phyloP scores from a whole-genome alignment of 2,113 vertebrate species.

The Epinephelus moara region DNA sequence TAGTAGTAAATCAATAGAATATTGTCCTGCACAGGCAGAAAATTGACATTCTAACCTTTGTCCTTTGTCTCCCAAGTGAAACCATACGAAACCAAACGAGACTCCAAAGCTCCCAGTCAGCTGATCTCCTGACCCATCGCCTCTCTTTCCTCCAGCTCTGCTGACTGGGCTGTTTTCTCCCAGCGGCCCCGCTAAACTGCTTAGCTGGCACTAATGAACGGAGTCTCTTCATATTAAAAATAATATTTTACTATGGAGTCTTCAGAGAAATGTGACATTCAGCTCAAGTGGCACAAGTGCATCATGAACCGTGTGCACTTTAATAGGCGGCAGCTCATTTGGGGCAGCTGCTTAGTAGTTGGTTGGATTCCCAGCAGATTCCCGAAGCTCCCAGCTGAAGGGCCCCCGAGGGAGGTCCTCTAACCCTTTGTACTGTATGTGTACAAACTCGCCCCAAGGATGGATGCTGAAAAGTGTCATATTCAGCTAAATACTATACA shows the following conservation, averaged over 20 bases:
- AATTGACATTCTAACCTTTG: conserved; percentile 16
- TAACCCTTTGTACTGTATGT: conserved; percentile 30
- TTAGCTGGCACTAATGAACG: conserved; percentile 37
- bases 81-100: conserved; percentile 11
- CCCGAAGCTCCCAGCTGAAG: neutral
- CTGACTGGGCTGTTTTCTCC: conserved; percentile 10
- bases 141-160: conserved; percentile 23
- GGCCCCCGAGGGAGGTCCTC: conserved; percentile 25
- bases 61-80: conserved; percentile 25
- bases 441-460: conserved; percentile 8
- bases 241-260: neutral
- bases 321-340: conserved; percentile 18
- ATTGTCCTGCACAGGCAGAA: neutral
- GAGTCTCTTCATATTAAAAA: conserved; percentile 27
- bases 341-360: conserved; percentile 6
- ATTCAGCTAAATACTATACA: conserved; percentile 22
- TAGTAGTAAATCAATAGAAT: conserved; percentile 1
- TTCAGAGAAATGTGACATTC: neutral
- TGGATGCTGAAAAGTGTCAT: conserved; percentile 22
- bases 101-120: conserved; percentile 15
- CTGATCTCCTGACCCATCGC: conserved; percentile 31
- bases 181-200: conserved; percentile 33
- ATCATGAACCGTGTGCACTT: conserved; percentile 9
- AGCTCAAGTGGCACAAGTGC: conserved; percentile 9
- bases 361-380: conserved; percentile 8